phyloP scores from a whole-genome alignment of 2,113 vertebrate species.

The Pseudorectes ferrugineus region DNA sequence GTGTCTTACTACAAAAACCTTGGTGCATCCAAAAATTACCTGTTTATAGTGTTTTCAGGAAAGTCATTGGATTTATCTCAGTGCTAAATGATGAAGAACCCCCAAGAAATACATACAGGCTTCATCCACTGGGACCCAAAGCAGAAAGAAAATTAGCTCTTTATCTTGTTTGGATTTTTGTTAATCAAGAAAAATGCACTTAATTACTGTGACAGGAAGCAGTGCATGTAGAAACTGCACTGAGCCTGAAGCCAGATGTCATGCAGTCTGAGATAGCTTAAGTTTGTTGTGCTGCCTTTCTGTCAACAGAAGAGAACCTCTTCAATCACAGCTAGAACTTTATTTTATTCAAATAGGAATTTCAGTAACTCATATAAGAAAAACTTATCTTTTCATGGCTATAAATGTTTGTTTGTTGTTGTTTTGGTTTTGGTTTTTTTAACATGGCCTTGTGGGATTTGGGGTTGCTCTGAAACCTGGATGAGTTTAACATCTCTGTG shows the following conservation, averaged over 20 bases:
- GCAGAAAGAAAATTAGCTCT: slow-evolving; percentile 62
- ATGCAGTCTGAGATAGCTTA: slow-evolving; percentile 6
- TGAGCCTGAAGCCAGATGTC: slow-evolving; percentile 55
- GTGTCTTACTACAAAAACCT: background rate
- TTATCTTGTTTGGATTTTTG: slow-evolving; percentile 60
- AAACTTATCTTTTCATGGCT: background rate
- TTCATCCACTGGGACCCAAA: slow-evolving; percentile 33
- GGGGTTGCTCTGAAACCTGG: background rate
- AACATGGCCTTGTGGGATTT: background rate
- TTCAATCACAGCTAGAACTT: background rate
- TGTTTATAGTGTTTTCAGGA: background rate
- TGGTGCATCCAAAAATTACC: background rate
- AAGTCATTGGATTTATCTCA: background rate
- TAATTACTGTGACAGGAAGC: slow-evolving; percentile 65
- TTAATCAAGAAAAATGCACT: slow-evolving; percentile 67
- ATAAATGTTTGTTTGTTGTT: background rate
- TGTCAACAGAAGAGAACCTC: slow-evolving; percentile 17
- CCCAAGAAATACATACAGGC: background rate
- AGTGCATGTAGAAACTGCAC: slow-evolving; percentile 32
- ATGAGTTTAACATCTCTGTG: background rate
- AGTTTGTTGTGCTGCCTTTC: slow-evolving; percentile 12
- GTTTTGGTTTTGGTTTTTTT: background rate
- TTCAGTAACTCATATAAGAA: background rate
- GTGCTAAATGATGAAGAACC: background rate
- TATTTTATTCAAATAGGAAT: background rate